These are phyloP conservation scores for Tinamus guttatus DNA, from an alignment of 2,113 vertebrate genomes.

Conservation along the genomic window DNA sequence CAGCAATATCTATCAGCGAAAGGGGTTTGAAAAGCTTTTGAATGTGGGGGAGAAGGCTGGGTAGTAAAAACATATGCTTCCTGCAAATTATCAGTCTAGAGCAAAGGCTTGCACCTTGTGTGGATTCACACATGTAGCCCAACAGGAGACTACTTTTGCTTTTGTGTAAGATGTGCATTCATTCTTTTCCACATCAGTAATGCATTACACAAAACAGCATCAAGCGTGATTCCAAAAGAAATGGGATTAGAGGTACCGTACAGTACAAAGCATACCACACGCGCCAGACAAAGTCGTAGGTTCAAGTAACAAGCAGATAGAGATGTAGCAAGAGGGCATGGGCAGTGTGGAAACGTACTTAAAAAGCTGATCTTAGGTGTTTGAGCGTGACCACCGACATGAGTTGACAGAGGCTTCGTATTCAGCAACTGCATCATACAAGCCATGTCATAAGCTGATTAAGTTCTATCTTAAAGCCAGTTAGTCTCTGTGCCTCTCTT, in stretches of 20 bases:
- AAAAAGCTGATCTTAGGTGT: background rate
- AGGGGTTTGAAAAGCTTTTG: background rate
- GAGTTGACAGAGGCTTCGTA: background rate
- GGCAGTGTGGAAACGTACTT: background rate
- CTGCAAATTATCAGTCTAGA: fast-evolving
- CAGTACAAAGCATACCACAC: slow-evolving; percentile 58
- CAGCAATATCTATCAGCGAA: fast-evolving
- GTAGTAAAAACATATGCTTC: background rate
- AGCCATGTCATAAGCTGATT: background rate
- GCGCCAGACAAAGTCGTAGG: background rate
- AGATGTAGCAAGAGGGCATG: slow-evolving; percentile 7
- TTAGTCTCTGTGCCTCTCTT: background rate
- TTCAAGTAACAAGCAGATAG: slow-evolving; percentile 6
- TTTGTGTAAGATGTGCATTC: background rate
- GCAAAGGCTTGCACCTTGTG: background rate
- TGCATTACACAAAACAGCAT: background rate
- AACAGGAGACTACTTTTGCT: background rate
- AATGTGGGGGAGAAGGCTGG: background rate
- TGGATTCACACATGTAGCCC: fast-evolving
- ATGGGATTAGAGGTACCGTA: slow-evolving; percentile 38
- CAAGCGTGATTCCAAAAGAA: background rate
- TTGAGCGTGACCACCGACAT: background rate
- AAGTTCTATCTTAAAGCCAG: background rate
- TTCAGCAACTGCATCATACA: too few relatives aligned
- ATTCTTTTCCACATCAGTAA: slow-evolving; percentile 49